These are phyloP conservation scores for Riparia riparia DNA, from an alignment of 2,113 vertebrate species.

Conservation along the genomic window DNA sequence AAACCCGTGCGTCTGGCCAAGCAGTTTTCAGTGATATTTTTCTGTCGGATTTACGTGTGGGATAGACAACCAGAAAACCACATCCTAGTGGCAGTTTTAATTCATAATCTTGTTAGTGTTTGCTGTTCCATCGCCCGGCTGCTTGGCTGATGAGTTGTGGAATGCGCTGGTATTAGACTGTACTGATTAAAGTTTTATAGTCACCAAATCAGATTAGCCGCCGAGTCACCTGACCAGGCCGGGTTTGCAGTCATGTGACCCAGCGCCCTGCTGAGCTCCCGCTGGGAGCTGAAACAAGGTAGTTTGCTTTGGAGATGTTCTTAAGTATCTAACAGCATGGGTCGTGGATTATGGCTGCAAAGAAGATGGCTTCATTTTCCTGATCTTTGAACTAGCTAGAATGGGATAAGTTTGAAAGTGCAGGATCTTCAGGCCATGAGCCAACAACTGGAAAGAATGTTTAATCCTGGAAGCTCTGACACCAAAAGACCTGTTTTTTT, in stretches of 20 bases:
- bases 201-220: conserved; percentile 65
- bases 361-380: conserved; percentile 75
- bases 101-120: conserved; percentile 52
- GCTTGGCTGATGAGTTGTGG: conserved; percentile 50
- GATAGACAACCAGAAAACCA: neutral
- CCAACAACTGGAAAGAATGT: conserved; percentile 42
- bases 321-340: conserved; percentile 69
- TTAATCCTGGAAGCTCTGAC: conserved; percentile 58
- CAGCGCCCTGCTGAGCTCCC: conserved; percentile 13
- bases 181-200: conserved; percentile 62
- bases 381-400: conserved; percentile 57
- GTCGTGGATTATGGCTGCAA: conserved; percentile 58
- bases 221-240: conserved; percentile 56
- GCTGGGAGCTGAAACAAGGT: conserved; percentile 63
- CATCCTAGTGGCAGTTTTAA: neutral
- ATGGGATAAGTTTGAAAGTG: conserved; percentile 53
- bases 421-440: conserved; percentile 45
- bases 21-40: neutral
- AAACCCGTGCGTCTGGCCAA: rapidly evolving
- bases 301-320: conserved; percentile 70
- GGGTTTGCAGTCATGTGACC: conserved; percentile 39
- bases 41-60: neutral
- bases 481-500: neutral
- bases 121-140: conserved; percentile 35
- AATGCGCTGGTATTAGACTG: conserved; percentile 54